These are phyloP conservation scores for Harpagoxenus sublaevis DNA, from an alignment of 2,888 invertebrate species.

Conservation along the genomic window DNA sequence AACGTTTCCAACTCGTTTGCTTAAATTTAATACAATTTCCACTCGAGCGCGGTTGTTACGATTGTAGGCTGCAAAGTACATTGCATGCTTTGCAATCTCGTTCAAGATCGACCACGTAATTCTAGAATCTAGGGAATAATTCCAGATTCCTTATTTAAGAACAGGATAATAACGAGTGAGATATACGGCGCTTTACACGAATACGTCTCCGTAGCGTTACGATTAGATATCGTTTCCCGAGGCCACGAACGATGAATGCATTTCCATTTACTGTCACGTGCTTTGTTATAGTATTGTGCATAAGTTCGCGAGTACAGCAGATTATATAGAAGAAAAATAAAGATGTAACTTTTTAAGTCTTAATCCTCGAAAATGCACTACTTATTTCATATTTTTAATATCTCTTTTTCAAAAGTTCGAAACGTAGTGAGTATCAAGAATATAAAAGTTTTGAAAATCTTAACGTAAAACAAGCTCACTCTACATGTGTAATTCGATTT, in stretches of 20 bases:
- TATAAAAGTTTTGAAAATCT: too few relatives aligned
- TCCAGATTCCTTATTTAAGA: constrained; percentile 19
- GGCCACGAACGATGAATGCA: neutral
- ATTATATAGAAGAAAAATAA: neutral
- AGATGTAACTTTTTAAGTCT: neutral
- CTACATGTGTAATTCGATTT: neutral
- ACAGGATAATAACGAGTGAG: constrained; percentile 18
- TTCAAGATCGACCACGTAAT: constrained; percentile 9
- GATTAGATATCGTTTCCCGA: neutral
- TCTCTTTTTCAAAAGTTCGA: neutral
- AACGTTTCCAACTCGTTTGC: neutral
- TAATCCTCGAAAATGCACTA: neutral
- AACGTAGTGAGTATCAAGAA: too few relatives aligned
- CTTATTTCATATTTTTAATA: neutral
- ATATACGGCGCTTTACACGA: constrained; percentile 3
- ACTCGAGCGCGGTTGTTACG: neutral
- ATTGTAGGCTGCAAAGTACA: neutral
- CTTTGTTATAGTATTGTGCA: neutral
- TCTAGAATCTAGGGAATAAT: constrained; percentile 5
- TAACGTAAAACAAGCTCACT: neutral
- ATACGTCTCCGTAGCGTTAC: neutral
- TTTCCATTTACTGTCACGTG: neutral
- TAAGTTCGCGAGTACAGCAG: neutral
- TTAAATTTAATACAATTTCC: constrained; percentile 20
- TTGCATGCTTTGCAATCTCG: neutral